Evolutionary conservation across 1,140 invertebrate species (phyloP).

Genomic region (Hycleus cichorii): DNA sequence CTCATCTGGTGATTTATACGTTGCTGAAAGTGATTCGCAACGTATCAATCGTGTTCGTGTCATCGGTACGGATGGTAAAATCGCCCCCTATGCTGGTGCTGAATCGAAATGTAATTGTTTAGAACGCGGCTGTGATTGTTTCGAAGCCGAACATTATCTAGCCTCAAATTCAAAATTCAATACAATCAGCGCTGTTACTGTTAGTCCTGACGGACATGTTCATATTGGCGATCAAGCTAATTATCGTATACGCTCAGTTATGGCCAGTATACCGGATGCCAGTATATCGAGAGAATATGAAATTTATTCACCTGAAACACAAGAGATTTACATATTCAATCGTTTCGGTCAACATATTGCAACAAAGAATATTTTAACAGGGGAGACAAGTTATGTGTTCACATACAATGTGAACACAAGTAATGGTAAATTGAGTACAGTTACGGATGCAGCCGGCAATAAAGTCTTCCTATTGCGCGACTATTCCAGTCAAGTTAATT

Average conservation of each 20-base stretch:
- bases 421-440: constrained; percentile 86
- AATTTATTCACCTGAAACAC: constrained; percentile 90
- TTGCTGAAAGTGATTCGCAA: constrained; percentile 92
- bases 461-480: constrained; percentile 85
- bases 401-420: constrained; percentile 95
- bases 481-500: constrained; percentile 82
- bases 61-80: constrained; percentile 87
- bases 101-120: constrained; percentile 94
- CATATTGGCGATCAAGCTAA: constrained; percentile 93
- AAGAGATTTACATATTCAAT: constrained; percentile 94
- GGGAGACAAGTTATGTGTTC: constrained; percentile 85
- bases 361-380: constrained; percentile 88
- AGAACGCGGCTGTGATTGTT: constrained; percentile 83
- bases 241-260: constrained; percentile 82
- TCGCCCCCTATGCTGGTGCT: constrained; percentile 84
- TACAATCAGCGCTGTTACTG: constrained; percentile 85
- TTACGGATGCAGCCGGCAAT: constrained; percentile 89
- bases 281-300: constrained; percentile 80
- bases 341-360: constrained; percentile 89
- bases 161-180: constrained; percentile 91
- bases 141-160: constrained; percentile 83
- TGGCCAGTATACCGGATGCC: constrained; percentile 83
- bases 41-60: constrained; percentile 86
- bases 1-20: constrained; percentile 88
- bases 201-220: constrained; percentile 88